Base-by-base conservation (phyloP, 1,140 invertebrate genomes). In the Bombus superbus region DNA sequence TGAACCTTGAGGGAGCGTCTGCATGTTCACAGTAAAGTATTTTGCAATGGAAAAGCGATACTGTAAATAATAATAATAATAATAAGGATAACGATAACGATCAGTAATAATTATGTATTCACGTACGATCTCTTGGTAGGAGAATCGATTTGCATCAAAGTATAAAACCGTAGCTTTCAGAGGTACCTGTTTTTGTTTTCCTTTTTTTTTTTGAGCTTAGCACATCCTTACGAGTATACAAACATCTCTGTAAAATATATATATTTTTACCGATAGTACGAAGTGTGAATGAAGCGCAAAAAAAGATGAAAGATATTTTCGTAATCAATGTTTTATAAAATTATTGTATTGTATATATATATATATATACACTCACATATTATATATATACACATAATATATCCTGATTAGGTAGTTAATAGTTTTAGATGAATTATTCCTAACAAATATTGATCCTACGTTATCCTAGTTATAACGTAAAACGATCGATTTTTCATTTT, bases 11-110 rank as follows among this genome's bases (percentile, higher is more conserved):
- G 71, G 71, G 57, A 74, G 72, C 68, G 35, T 66, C 78, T 85
- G 83, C 83, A 85, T 85, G 83, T 74, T 44, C 71, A 85, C 69
- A 85, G 78, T 81, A 85, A 85, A 81, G 79, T 81, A 85, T 66
- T 75, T 73, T 62, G 59, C 59, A 38, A 47, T 38, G 11, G 8
- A 35, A 38, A 74, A 25, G 59, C 57, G 78, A 73, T 57, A 35
- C 44, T 74, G 77, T 80, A 81, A 73, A 85, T 81, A 75, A 76
- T 47, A 18, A 66, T 68, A 44, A 62, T 9, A 47, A 35, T 35
- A 32, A 35, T 68, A 38, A 68, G 3, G 1, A 68, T 68, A 68
- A 38, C 8, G 3, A 68, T 38, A 9, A 38, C 11, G 22, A 68
- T 32, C n/a, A 66, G 15, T 66, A 1, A 15, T 66, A 35, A 66